These are phyloP conservation scores for Bombus confusus DNA, from an alignment of 1,140 invertebrate species.

Conservation along the genomic window DNA sequence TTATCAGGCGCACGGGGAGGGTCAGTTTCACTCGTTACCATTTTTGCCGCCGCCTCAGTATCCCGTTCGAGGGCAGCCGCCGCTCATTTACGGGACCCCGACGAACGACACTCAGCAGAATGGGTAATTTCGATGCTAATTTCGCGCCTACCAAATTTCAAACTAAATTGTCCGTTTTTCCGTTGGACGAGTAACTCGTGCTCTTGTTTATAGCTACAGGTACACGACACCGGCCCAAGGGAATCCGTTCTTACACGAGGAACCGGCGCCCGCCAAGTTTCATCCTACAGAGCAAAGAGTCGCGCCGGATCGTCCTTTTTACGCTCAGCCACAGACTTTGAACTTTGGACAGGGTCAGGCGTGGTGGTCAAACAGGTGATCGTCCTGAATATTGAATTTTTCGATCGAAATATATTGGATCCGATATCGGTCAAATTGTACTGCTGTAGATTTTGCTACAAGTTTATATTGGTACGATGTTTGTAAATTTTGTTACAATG, in stretches of 20 bases:
- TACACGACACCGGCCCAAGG: slow-evolving; percentile 49
- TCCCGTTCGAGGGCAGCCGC: slow-evolving; percentile 55
- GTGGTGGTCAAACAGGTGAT: slow-evolving; percentile 73
- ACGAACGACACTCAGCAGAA: slow-evolving; percentile 64
- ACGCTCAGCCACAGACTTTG: slow-evolving; percentile 37
- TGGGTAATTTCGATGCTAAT: slow-evolving; percentile 51
- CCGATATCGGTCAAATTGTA: background rate
- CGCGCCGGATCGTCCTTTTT: background rate
- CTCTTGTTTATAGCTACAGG: slow-evolving; percentile 53
- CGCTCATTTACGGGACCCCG: slow-evolving; percentile 65
- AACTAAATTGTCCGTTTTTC: background rate
- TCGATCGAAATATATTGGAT: background rate
- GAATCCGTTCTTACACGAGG: slow-evolving; percentile 56
- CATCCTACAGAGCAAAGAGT: slow-evolving; percentile 33
- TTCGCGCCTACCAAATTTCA: background rate
- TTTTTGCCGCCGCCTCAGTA: slow-evolving; percentile 40
- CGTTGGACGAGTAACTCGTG: background rate
- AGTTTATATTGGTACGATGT: background rate
- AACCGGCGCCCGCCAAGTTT: slow-evolving; percentile 21
- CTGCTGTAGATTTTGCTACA: background rate
- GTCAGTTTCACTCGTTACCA: slow-evolving; percentile 65
- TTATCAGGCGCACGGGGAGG: slow-evolving; percentile 68
- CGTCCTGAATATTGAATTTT: background rate
- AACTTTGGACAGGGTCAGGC: slow-evolving; percentile 60
- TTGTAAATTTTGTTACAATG: too few species aligned